Evolutionary conservation across 2,888 invertebrate genomes (phyloP), one percentile per base, ranked within the genome.

Genomic region (Tetropium fuscum): DNA sequence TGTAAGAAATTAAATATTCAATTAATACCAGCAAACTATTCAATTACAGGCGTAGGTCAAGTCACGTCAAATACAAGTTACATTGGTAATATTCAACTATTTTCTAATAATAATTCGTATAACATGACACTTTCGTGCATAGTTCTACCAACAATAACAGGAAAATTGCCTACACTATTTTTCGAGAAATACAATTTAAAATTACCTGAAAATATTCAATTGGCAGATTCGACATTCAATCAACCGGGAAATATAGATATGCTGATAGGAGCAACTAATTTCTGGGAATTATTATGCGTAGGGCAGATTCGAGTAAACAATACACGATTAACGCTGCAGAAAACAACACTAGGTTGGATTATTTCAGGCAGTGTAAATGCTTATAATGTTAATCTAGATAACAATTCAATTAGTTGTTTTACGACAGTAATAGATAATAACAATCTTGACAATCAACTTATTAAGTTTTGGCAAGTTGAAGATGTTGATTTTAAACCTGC

Each of bases 261-360:
- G 8, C 44, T 68, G 15, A 10, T 68, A 19, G 68, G 62, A 5
- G 55, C 60, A 3, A 44, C 22, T 25, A 45, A 47, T 19, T 60
- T 61, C 41, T 64, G 48, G 45, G 36, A 48, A 5, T 19, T 60
- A n/a, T 15, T 66, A 10, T 13, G 45, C 10, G 20, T 40, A 15
- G 49, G 60, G 0, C 53, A 64, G 47, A 30, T 62, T 10, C 41
- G 25, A 20, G 8, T 60, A 53, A 53, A 48, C 7, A n/a, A 30
- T 13, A 19, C 49, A 15, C 7, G 10, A 4, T n/a, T n/a, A n/a
- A 45, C 48, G 5, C 36, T 49, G 4, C 36, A 49, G 6, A 38
- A 49, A 8, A 49, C 49, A 0, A 19, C 2, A 1, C 27, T 36
- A 16, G 36, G 49, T 1, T 49, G 36, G 34, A 8, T 49, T 8